Base-by-base conservation (phyloP, 2,888 invertebrate genomes). In the Oscheius sp. region DNA sequence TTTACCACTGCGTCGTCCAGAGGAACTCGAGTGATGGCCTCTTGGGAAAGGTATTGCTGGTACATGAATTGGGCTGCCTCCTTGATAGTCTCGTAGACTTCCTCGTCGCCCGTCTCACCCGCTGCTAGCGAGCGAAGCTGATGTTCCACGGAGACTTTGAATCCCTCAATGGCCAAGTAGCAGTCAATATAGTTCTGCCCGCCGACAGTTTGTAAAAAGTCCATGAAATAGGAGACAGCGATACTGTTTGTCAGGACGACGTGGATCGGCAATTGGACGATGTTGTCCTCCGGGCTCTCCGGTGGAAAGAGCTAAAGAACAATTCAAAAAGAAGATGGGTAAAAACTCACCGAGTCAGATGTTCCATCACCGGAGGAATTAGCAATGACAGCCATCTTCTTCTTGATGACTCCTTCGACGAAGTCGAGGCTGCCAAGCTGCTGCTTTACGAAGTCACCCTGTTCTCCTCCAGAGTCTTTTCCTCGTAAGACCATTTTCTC, bases 401-500 rank as follows among this genome's bases (percentile, higher is more conserved):
- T 72, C 92, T 92, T 41, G 58, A 87, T 85, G 7, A 85, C 63
- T 52, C 63, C 77, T 69, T 85, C 84, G 21, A 95, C 92, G 89
- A 93, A 95, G 80, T 93, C 91, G 72, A 96, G 90, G 83, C 95
- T 95, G 72, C 93, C 93, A 56, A 96, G 89, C 88, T 95, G 94
- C 87, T 94, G 94, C 81, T 95, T 94, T 69, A 95, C 93, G 69
- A 92, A 91, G 43, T 93, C 89, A 88, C 94, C 94, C 90, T 94
- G 93, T 84, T 94, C 94, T 0, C 94, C 94, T 0, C 94, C 94
- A 27, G 93, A 93, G 90, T 95, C 95, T 87, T 93, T 92, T 6
- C 95, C 94, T 88, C 94, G 92, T 85, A 91, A 89, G 69, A 89
- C 86, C 29, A 89, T 93, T 89, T 95, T 94, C 90, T 95, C 95